A percentile compares a stretch with the other conserved stretches of the same genome.
Evolutionary conservation across 2,113 vertebrate genomes (phyloP).

Genomic region (Cryptotis parvus): DNA sequence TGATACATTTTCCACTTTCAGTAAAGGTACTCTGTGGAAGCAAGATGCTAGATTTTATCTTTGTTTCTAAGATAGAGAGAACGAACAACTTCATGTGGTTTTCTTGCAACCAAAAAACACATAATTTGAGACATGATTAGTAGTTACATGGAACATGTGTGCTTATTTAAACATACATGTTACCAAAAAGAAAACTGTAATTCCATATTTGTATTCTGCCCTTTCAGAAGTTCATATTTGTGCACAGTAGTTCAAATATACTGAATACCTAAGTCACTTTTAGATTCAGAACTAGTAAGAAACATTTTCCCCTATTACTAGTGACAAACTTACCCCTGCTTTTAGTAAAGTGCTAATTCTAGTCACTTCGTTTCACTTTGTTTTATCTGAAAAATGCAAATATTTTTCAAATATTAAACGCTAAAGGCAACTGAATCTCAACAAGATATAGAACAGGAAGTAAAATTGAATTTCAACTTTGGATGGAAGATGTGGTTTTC

Average conservation of each 20-base stretch:
- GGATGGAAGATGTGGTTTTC: slow-evolving; percentile 10
- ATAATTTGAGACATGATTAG: not conserved
- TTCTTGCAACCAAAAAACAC: not conserved
- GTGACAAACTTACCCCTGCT: not conserved
- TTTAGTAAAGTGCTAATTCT: not conserved
- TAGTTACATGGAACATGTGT: not conserved
- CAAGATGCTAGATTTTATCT: not conserved
- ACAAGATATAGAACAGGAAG: not conserved
- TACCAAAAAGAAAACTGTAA: not conserved
- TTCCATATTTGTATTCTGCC: not conserved
- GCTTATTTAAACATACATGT: not conserved
- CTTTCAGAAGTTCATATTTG: not conserved
- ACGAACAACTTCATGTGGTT: not conserved
- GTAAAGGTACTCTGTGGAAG: not conserved
- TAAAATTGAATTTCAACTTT: slow-evolving; percentile 39
- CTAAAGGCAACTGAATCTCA: not conserved
- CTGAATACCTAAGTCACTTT: not conserved
- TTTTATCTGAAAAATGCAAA: not conserved
- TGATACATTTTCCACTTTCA: slow-evolving; percentile 4
- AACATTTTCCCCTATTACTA: not conserved
- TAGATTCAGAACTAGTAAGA: not conserved
- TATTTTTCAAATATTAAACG: slow-evolving; percentile 31
- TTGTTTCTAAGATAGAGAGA: slow-evolving; percentile 5
- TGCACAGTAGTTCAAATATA: not conserved
- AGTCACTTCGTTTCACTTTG: not conserved